Conservation (phyloP, 1,140 invertebrate genomes). For the Acyrthosiphon pisum region DNA sequence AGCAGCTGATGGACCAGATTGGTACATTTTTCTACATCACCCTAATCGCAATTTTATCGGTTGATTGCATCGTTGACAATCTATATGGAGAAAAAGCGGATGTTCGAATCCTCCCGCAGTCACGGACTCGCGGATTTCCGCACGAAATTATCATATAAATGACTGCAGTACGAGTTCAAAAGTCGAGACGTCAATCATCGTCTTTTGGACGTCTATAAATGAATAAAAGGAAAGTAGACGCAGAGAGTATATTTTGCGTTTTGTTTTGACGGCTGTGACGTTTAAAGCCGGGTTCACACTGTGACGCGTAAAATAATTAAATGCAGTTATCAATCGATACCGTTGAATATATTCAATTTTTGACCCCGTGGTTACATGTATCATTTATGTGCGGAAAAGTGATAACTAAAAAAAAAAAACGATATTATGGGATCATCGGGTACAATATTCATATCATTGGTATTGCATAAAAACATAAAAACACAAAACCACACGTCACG, state of each 20-base stretch:
- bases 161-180: no score
- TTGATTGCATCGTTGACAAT: neutral
- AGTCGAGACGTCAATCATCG: neutral
- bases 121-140: neutral
- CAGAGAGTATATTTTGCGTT: neutral
- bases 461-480: no score
- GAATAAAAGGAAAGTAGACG: neutral
- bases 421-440: no score
- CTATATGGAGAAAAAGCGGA: neutral
- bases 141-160: neutral
- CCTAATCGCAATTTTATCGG: neutral
- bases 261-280: neutral
- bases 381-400: no score
- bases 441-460: no score
- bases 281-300: no score
- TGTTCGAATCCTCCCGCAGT: neutral
- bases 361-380: no score
- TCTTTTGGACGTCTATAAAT: neutral
- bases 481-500: no score
- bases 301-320: no score
- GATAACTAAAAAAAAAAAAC: no score
- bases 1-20: neutral
- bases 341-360: no score
- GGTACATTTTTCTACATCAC: neutral
- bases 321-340: no score